Conservation (phyloP, 2,113 vertebrate species). For the Psettodes erumei region DNA sequence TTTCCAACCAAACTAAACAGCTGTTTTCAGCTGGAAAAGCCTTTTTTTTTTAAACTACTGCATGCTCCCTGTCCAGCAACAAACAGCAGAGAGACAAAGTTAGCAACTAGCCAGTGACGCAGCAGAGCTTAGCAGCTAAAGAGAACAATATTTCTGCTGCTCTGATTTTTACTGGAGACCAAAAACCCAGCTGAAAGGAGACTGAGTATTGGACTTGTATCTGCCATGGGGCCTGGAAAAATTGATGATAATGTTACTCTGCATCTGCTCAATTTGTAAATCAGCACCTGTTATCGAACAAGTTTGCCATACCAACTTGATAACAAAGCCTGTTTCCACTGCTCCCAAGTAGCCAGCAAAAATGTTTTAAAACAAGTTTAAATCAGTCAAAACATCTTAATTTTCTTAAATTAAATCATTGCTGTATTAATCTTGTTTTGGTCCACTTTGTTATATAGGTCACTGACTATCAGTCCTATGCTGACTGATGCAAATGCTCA, state of each 20-base stretch:
- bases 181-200: background rate
- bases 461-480: background rate
- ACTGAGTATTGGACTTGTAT: background rate
- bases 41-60: too few species aligned
- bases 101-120: background rate
- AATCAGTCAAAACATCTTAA: too few species aligned
- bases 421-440: too few species aligned
- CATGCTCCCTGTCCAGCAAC: too few species aligned
- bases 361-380: too few species aligned
- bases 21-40: background rate
- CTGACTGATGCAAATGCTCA: background rate
- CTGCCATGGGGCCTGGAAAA: background rate
- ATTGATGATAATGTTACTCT: background rate
- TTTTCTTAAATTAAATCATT: too few species aligned
- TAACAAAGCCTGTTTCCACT: background rate
- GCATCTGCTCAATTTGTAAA: background rate
- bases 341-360: too few species aligned
- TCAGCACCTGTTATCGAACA: background rate
- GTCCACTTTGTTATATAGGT: background rate
- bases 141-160: background rate
- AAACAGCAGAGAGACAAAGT: background rate
- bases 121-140: background rate
- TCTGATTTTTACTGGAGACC: background rate
- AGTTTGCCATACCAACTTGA: background rate
- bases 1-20: background rate